Evolutionary conservation across 2,113 vertebrate species (phyloP).

Genomic region (Pogona vitticeps): DNA sequence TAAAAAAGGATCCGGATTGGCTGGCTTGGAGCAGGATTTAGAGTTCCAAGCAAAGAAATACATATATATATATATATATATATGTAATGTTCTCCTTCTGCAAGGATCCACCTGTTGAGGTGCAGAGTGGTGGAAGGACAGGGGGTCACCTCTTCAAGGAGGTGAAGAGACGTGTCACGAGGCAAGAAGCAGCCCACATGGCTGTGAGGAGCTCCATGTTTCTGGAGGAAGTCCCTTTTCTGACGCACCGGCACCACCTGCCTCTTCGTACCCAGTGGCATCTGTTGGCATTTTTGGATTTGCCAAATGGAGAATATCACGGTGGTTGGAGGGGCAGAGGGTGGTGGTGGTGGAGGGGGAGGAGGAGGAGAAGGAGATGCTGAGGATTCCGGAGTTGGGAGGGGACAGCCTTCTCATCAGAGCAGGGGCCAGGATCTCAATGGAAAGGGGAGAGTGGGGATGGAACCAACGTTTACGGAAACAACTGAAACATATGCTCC

Average conservation of each 20-base stretch:
- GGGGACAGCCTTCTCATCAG: conserved; percentile 16
- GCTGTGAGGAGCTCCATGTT: conserved; percentile 63
- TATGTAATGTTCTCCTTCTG: background rate
- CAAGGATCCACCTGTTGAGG: background rate
- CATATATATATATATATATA: no score
- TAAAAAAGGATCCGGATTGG: background rate
- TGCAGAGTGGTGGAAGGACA: background rate
- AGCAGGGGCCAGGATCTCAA: background rate
- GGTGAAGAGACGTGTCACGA: conserved; percentile 42
- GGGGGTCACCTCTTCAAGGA: background rate
- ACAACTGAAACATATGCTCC: no score
- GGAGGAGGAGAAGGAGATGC: conserved; percentile 21
- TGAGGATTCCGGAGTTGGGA: conserved; percentile 26
- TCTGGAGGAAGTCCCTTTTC: conserved; percentile 75
- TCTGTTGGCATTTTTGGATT: conserved; percentile 73
- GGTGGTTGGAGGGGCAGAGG: conserved; percentile 10
- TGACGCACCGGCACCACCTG: conserved; percentile 74
- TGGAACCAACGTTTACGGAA: background rate
- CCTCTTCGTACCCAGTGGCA: conserved; percentile 72
- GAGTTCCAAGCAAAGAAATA: background rate
- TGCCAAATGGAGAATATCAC: conserved; percentile 72
- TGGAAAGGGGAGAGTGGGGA: background rate
- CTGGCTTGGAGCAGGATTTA: background rate
- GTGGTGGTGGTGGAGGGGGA: no score
- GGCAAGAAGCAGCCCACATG: conserved; percentile 68